Percentiles rank a stretch among this genome's conserved stretches.
Evolutionary conservation across 2,888 invertebrate species (phyloP).

Genomic region (Hecatera dysodea): DNA sequence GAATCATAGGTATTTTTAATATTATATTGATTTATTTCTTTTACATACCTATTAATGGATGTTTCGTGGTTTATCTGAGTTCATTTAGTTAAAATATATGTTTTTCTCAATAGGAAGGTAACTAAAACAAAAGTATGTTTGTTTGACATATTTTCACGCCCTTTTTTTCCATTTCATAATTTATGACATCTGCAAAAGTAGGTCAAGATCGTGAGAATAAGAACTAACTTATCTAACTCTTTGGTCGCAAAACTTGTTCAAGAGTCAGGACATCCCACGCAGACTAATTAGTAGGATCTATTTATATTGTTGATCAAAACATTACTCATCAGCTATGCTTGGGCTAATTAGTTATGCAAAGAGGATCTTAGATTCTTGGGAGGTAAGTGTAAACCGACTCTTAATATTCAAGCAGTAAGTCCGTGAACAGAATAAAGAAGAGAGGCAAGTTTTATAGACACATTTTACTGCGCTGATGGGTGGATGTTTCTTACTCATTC

Average conservation of each 20-base stretch:
- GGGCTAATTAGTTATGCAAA: constrained; percentile 10
- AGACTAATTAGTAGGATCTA: constrained; percentile 18
- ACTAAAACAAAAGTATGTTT: too few species aligned
- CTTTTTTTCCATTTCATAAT: not conserved
- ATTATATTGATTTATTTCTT: too few species aligned
- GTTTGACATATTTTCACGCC: too few species aligned
- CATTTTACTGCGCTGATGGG: too few species aligned
- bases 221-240: not conserved
- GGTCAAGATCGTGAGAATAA: not conserved
- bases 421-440: not conserved
- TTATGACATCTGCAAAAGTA: not conserved
- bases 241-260: not conserved
- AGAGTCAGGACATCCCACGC: constrained; percentile 21
- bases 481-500: too few species aligned
- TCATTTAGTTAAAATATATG: too few species aligned
- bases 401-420: not conserved
- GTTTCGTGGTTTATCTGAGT: too few species aligned
- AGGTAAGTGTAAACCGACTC: constrained; percentile 2
- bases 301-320: constrained; percentile 37
- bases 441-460: too few species aligned
- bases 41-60: too few species aligned
- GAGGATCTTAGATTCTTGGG: constrained; percentile 5
- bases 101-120: too few species aligned
- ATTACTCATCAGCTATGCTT: constrained; percentile 13
- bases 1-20: not conserved